Conservation (phyloP, 2,888 invertebrate species). For the Xylocampa areola region DNA sequence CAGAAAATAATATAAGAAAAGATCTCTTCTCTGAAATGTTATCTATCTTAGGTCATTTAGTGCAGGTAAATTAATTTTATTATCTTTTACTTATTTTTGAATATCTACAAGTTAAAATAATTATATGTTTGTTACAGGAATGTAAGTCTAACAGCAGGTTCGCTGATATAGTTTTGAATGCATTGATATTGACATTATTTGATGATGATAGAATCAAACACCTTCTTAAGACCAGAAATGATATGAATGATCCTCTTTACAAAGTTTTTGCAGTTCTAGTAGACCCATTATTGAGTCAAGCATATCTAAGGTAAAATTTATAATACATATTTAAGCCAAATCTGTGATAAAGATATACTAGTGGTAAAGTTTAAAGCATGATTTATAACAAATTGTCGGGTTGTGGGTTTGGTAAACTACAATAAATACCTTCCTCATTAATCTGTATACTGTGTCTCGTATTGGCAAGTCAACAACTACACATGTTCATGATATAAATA, state of each 20-base stretch:
- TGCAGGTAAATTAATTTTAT: slow-evolving; percentile 78
- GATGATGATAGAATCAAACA: slow-evolving; percentile 60
- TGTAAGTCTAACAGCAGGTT: slow-evolving; percentile 45
- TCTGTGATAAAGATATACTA: neutral
- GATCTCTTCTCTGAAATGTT: slow-evolving; percentile 74
- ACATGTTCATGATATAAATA: neutral
- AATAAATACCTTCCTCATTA: too few relatives aligned
- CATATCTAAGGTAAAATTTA: slow-evolving; percentile 64
- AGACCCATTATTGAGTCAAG: slow-evolving; percentile 56
- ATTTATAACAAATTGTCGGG: too few relatives aligned
- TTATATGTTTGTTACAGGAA: slow-evolving; percentile 59
- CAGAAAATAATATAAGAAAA: slow-evolving; percentile 70
- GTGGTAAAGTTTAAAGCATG: too few relatives aligned
- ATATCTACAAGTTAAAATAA: neutral
- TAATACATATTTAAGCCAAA: neutral
- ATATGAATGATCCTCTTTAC: slow-evolving; percentile 57
- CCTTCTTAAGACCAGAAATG: slow-evolving; percentile 59
- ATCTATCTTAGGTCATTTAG: slow-evolving; percentile 59
- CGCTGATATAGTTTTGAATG: slow-evolving; percentile 63
- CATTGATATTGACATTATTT: slow-evolving; percentile 65
- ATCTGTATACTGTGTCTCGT: too few relatives aligned
- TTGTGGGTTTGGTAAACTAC: too few relatives aligned
- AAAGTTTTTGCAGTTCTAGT: slow-evolving; percentile 62
- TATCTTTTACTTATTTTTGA: neutral
- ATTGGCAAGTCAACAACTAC: too few relatives aligned